Evolutionary conservation across 2,113 vertebrate genomes (phyloP), one percentile per base, ranked within the genome.

Genomic region (Caranx melampygus): DNA sequence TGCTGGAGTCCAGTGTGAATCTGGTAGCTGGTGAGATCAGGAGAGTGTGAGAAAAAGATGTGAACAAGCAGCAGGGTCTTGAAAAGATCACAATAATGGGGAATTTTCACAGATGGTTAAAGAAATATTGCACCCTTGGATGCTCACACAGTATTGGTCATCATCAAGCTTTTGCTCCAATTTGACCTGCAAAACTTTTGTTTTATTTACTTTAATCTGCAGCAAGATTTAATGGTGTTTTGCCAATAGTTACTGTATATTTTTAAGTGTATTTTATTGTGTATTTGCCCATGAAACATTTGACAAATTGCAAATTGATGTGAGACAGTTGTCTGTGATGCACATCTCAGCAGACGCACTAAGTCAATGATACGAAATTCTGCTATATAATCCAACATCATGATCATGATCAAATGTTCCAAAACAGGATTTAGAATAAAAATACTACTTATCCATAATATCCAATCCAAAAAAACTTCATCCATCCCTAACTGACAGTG

Each of bases 1-100:
- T 99, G 97, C 70, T 99, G 95, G 68, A 99, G 97, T 34, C 98
- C 98, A 0, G 97, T 99, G 93, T 97, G 97, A 85, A 99, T 98
- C 92, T 97, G 97, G 91, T 99, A 98, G 88, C 97, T 99, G 84
- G 21, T 70, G 72, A 45, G 63, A 79, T 11, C 42, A 8, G 3
- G 20, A 42, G 37, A 64, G 76, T 82, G 14, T 64, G 45, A 66
- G 13, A 47, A n/a, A 33, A 33, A 31, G 54, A 37, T 40, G 10
- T 11, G 35, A 26, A 54, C 31, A 74, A 51, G 26, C 60, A 26
- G 18, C 9, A 18, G 49, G 5, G 47, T 58, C 21, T 34, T 37
- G 55, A 40, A 61, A 52, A 59, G 42, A 65, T 79, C 66, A 72
- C 37, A 51, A 49, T 51, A 61, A 75, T 59, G 44, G 7, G 26